These are phyloP conservation scores for Pseudopleuronectes americanus DNA, from an alignment of 2,797 vertebrate species.

Conservation along the genomic window DNA sequence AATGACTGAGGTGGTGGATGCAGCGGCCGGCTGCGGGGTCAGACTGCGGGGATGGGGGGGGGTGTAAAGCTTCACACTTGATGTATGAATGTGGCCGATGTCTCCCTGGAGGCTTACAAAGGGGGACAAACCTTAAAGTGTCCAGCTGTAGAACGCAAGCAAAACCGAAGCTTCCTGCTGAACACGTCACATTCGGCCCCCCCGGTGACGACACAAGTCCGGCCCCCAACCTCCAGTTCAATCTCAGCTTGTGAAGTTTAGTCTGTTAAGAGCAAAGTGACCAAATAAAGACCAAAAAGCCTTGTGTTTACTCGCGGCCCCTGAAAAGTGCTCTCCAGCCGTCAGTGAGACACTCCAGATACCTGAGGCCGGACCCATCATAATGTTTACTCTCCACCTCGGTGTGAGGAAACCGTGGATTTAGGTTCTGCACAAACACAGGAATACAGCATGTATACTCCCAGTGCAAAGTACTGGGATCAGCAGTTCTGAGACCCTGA, in stretches of 20 bases:
- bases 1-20: conserved; percentile 38
- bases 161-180: conserved; percentile 25
- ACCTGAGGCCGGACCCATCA: conserved; percentile 64
- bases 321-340: conserved; percentile 55
- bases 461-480: conserved; percentile 35
- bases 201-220: conserved; percentile 7
- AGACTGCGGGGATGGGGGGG: conserved; percentile 46
- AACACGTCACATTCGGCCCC: conserved; percentile 21
- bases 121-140: conserved; percentile 30
- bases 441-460: conserved; percentile 58
- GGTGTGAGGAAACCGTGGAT: conserved; percentile 71
- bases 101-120: conserved; percentile 46
- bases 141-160: conserved; percentile 54
- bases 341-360: conserved; percentile 77
- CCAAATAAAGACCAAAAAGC: conserved; percentile 82
- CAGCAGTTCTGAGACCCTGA: conserved; percentile 21
- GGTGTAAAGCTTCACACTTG: conserved; percentile 61
- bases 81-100: conserved; percentile 42
- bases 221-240: conserved; percentile 4
- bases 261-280: conserved; percentile 70
- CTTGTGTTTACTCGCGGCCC: conserved; percentile 74
- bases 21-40: conserved; percentile 47
- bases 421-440: conserved; percentile 76
- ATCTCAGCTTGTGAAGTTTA: conserved; percentile 46
- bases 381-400: conserved; percentile 77